These are phyloP conservation scores for Piscicola geometra DNA, from an alignment of 2,888 invertebrate species.

Conservation along the genomic window DNA sequence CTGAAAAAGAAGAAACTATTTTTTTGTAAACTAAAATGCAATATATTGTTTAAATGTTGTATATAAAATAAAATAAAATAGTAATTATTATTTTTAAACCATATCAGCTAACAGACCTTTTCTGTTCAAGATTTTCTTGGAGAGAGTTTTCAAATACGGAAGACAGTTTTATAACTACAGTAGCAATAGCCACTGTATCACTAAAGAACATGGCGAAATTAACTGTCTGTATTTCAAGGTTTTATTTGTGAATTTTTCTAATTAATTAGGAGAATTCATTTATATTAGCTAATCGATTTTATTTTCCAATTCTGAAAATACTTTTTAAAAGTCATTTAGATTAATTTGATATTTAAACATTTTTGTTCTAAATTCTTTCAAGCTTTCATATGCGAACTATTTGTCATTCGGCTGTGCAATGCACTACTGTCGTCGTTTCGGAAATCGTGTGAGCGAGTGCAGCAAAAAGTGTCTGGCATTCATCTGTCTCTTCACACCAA, in stretches of 20 bases:
- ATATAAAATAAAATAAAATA: no score
- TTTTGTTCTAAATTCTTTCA: no score
- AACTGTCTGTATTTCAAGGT: conserved; percentile 11
- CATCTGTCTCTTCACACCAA: conserved; percentile 13
- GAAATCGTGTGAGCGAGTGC: not conserved
- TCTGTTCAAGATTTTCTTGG: conserved; percentile 11
- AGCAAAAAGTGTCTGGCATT: not conserved
- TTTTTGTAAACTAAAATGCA: no score
- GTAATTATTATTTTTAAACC: no score
- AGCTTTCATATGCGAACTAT: conserved; percentile 14
- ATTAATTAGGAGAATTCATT: not conserved
- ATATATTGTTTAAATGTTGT: no score
- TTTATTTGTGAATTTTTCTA: not conserved
- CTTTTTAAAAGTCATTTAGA: no score
- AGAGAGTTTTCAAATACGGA: not conserved
- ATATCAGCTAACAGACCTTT: conserved; percentile 19
- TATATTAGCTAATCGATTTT: no score
- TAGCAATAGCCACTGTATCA: not conserved
- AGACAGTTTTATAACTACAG: not conserved
- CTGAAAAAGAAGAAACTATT: no score
- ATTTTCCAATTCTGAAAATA: not conserved
- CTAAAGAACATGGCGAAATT: not conserved
- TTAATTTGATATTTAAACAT: no score
- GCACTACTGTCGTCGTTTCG: conserved; percentile 6
- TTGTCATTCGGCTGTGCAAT: conserved; percentile 17